These are phyloP conservation scores for Melanostoma scalare DNA, from an alignment of 2,888 invertebrate genomes.

Conservation along the genomic window DNA sequence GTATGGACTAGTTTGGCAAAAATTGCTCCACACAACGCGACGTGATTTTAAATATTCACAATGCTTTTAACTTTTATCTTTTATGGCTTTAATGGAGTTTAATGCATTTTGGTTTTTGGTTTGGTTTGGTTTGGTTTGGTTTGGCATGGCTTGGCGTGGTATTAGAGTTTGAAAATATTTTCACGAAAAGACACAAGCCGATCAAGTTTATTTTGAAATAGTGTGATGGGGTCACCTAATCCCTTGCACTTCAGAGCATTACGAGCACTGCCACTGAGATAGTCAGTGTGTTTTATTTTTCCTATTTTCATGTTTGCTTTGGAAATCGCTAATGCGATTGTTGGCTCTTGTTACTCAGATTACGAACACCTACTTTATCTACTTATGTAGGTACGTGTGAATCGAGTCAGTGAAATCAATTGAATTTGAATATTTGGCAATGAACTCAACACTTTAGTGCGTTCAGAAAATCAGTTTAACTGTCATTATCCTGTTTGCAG, in stretches of 20 bases:
- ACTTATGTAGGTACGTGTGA: background rate
- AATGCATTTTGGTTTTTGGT: slow-evolving; percentile 52
- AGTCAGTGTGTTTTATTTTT: slow-evolving; percentile 37
- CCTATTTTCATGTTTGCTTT: slow-evolving; percentile 33
- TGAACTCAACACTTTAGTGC: too few relatives aligned
- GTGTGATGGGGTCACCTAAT: slow-evolving; percentile 39
- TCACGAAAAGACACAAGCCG: background rate
- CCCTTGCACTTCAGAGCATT: slow-evolving; percentile 31
- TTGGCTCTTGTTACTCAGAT: background rate
- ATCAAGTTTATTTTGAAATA: slow-evolving; percentile 17
- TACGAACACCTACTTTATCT: background rate
- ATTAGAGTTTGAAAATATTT: slow-evolving; percentile 34
- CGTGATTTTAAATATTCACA: slow-evolving; percentile 71
- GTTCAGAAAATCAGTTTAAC: too few relatives aligned
- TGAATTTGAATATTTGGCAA: too few relatives aligned
- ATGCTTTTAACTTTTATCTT: slow-evolving; percentile 69
- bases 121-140: background rate
- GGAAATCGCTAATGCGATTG: slow-evolving; percentile 40
- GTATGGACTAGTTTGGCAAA: slow-evolving; percentile 14
- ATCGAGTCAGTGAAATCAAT: too few relatives aligned
- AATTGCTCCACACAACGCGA: slow-evolving; percentile 42
- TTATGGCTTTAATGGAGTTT: slow-evolving; percentile 70
- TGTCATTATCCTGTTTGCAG: too few relatives aligned
- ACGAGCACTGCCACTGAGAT: slow-evolving; percentile 5
- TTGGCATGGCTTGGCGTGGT: background rate